Evolutionary conservation across 2,797 vertebrate genomes (phyloP).

Genomic region (Silurus aristotelis): DNA sequence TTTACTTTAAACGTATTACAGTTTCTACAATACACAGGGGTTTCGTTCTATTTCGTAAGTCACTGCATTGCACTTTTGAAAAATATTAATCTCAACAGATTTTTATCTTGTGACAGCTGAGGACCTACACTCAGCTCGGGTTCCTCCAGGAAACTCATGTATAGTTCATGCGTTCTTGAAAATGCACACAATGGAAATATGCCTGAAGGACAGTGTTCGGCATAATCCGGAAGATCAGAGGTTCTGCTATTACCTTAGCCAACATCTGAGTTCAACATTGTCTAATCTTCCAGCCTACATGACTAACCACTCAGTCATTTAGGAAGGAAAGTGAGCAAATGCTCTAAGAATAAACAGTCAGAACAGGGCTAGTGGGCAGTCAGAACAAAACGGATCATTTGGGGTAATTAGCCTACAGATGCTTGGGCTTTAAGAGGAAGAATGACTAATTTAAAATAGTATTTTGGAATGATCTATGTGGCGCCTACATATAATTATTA

Average conservation of each 20-base stretch:
- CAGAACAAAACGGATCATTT: neutral
- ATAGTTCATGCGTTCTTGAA: neutral
- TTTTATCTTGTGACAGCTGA: neutral
- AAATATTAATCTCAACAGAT: neutral
- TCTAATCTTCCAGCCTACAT: conserved; percentile 5
- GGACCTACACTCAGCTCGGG: neutral
- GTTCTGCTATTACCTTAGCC: neutral
- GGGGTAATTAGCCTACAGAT: neutral
- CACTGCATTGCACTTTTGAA: neutral
- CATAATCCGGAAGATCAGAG: neutral
- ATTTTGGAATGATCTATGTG: neutral
- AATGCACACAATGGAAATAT: neutral
- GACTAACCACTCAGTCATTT: conserved; percentile 7
- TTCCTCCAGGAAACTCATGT: neutral
- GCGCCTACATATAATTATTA: neutral
- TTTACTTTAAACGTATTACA: neutral
- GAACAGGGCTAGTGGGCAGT: neutral
- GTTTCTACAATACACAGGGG: neutral
- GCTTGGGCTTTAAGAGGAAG: neutral
- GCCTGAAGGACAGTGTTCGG: neutral
- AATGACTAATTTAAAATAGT: conserved; percentile 5
- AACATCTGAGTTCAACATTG: neutral
- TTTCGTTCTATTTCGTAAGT: neutral
- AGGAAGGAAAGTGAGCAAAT: conserved; percentile 18
- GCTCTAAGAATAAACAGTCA: conserved; percentile 13